Base-by-base conservation (phyloP, 1,140 invertebrate genomes). In the Gyrodactylus salaris region DNA sequence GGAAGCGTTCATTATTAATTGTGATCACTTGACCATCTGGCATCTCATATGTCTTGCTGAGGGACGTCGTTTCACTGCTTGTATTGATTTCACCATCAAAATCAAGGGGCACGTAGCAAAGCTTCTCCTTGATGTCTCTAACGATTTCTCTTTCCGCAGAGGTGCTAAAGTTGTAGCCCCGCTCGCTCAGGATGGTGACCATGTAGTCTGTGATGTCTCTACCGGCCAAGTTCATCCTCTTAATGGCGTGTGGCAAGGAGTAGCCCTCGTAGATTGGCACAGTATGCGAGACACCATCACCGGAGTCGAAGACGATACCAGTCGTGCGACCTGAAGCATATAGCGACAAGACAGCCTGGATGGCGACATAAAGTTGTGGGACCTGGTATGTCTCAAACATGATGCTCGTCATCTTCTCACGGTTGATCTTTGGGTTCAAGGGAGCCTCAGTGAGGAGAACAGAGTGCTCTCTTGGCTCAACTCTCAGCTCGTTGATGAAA, bases 1-100 rank as follows among this genome's bases (percentile, higher is more conserved):
- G 87, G 88, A 94, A 91, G 79, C 90, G 85, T 81, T 91, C 89
- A 81, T 90, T 91, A 77, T 89, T 89, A 79, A 90, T 90, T 82
- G 88, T 91, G 83, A 91, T 91, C 76, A 92, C 89, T 81, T 91
- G 89, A 77, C 89, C 90, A 80, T 92, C 89, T 76, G 89, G 89
- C 78, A 91, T 84, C 82, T 93, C 89, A 79, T 92, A 93, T 21
- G 21, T 71, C 22, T 71, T 71, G 20, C 19, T 19, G 19, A 22
- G 70, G 22, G 70, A 19, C 19, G 19, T 71, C 19, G 19, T 71
- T 21, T 19, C 22, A 19, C 20, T 22, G 19, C 19, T 22, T 20
- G 22, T 71, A 26, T 68, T 21, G 19, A 26, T 68, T 68, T 71
- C 70, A 26, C 22, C 21, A 19, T 71, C 70, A 26, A 22, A 22